Base-by-base conservation (phyloP, 2,113 vertebrate species). In the Gobiocypris rarus region DNA sequence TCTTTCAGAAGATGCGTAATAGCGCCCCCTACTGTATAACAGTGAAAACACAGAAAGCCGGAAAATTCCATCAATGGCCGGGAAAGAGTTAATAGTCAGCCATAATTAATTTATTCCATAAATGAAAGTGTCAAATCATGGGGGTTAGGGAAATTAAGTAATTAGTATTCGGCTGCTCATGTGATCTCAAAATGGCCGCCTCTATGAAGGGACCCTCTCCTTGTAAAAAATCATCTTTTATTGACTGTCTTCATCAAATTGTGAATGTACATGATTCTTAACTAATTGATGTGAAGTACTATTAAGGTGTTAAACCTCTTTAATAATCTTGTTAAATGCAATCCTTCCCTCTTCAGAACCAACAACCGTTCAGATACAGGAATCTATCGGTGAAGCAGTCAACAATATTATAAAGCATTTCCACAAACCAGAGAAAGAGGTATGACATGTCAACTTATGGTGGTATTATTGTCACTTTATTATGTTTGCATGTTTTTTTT, bases 391-490 rank as follows among this genome's bases (percentile, higher is more conserved):
- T 82, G 98, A 99, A 92, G 96, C 97, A 0, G 96, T 98, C 54
- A 99, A 99, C 91, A 99, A 96, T 90, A 97, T 99, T 41, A 96
- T 99, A 45, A 99, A 99, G 85, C 97, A 99, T 89, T 99, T 99
- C 76, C 98, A 99, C 92, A 99, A 99, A 89, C 97, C 96, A 15
- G 98, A 99, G 83, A 99, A 98, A 92, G 98, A 99, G 98, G 98
- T 89, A 48, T 24, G 2, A 41, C 10, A 14, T 31, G 26, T 10
- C 15, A 4, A 19, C 11, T 52, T 63, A 34, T 10, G 13, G 34
- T 34, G 34, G 34, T 34, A 19, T 34, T 63, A 8, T 26, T 14
- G 22, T 17, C 26, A 24, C 73, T 26, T 14, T 8, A 34, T 34
- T 38, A 48, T 41, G 73, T 50, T 56, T 52, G 22, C 26, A 3